phyloP scores from a whole-genome alignment of 2,888 invertebrate genomes.

The Coleophora deauratella region DNA sequence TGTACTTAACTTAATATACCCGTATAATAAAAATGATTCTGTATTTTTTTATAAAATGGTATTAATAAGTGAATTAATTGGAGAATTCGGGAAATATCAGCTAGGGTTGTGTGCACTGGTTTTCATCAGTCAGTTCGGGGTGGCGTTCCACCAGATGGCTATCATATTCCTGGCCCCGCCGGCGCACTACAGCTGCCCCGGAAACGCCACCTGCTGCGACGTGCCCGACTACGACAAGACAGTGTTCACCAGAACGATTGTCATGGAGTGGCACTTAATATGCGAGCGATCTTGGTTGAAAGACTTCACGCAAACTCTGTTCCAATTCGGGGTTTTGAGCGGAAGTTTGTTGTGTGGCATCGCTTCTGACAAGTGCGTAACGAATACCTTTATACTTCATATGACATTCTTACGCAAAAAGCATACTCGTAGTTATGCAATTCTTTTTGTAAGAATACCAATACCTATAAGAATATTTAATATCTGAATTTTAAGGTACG shows the following conservation, averaged over 20 bases:
- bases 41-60: conserved; percentile 30
- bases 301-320: conserved; percentile 80
- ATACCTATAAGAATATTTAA: too few species aligned
- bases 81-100: conserved; percentile 52
- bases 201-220: conserved; percentile 56
- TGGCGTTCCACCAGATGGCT: conserved; percentile 68
- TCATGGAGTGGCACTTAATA: conserved; percentile 83
- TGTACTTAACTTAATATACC: too few species aligned
- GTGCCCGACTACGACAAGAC: conserved; percentile 74
- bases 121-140: conserved; percentile 58
- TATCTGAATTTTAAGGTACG: conserved; percentile 71
- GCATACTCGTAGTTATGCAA: too few species aligned
- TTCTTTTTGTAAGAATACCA: too few species aligned
- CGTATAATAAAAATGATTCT: too few species aligned
- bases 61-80: conserved; percentile 49
- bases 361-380: conserved; percentile 79
- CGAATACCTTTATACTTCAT: not conserved
- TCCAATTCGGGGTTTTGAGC: conserved; percentile 82
- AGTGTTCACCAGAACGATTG: conserved; percentile 78
- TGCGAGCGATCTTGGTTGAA: conserved; percentile 77
- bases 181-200: conserved; percentile 38
- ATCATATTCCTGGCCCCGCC: conserved; percentile 67
- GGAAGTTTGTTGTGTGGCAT: conserved; percentile 83
- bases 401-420: not conserved
- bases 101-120: conserved; percentile 50